These are phyloP conservation scores for Diploptera punctata DNA, from an alignment of 2,888 invertebrate species.

Conservation along the genomic window DNA sequence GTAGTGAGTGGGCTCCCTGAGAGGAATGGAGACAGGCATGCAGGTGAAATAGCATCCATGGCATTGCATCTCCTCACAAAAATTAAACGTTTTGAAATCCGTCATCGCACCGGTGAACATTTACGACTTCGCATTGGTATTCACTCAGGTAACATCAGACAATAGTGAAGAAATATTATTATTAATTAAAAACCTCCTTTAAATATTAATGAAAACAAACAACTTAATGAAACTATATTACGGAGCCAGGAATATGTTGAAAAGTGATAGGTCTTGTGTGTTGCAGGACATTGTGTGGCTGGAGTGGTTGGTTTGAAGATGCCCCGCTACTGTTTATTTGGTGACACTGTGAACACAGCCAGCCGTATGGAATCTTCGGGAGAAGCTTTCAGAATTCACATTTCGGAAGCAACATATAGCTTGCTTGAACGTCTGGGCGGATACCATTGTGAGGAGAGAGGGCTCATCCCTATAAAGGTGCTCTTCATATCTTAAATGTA, in stretches of 20 bases:
- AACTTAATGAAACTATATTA: no score
- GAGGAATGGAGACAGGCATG: constrained; percentile 74
- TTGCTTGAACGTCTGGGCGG: constrained; percentile 74
- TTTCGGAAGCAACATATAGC: constrained; percentile 73
- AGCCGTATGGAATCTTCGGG: constrained; percentile 82
- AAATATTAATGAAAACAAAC: no score
- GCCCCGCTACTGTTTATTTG: constrained; percentile 85
- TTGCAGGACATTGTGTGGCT: constrained; percentile 78
- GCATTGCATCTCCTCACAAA: constrained; percentile 75
- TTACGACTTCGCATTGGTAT: constrained; percentile 76
- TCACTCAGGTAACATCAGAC: constrained; percentile 70
- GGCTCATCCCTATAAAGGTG: constrained; percentile 76
- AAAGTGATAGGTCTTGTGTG: no score
- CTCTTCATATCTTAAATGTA: no score
- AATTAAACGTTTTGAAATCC: constrained; percentile 71
- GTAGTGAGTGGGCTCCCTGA: constrained; percentile 81
- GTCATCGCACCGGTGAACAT: constrained; percentile 70
- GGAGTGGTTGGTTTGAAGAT: constrained; percentile 85
- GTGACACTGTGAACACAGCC: constrained; percentile 84
- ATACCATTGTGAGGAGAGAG: constrained; percentile 74
- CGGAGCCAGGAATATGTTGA: no score
- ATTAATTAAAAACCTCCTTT: no score
- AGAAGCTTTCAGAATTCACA: constrained; percentile 75
- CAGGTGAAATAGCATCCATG: constrained; percentile 80
- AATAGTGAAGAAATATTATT: no score